Evolutionary conservation across 2,113 vertebrate genomes (phyloP).

Genomic region (Gulo gulo): DNA sequence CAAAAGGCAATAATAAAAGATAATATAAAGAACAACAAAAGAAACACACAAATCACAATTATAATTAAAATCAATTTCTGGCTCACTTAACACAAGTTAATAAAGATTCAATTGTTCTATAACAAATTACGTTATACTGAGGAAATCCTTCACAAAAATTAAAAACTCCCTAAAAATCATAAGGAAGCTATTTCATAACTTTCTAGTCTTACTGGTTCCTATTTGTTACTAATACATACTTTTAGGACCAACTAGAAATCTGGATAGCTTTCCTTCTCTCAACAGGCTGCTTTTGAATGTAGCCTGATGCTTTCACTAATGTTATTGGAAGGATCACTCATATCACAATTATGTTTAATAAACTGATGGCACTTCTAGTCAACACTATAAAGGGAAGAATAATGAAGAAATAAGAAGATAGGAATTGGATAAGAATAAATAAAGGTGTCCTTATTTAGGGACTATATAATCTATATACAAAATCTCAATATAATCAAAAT

Average conservation of each 20-base stretch:
- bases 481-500: not conserved
- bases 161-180: not conserved
- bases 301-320: not conserved
- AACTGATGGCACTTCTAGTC: not conserved
- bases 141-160: not conserved
- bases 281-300: not conserved
- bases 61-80: not conserved
- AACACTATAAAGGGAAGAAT: not conserved
- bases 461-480: not conserved
- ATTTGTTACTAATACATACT: not conserved
- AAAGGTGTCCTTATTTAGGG: not conserved
- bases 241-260: not conserved
- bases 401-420: not conserved
- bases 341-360: not conserved
- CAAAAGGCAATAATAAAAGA: not conserved
- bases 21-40: not conserved
- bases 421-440: not conserved
- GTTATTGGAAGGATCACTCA: not conserved
- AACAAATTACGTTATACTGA: not conserved
- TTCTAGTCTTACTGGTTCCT: not conserved
- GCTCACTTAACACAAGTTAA: not conserved
- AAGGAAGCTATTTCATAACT: not conserved
- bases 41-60: not conserved
- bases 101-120: not conserved
- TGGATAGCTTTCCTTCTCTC: not conserved